A percentile compares a stretch with the other conserved stretches of the same genome.
Evolutionary conservation across 2,888 invertebrate genomes (phyloP).

Genomic region (Apotomis capreana): DNA sequence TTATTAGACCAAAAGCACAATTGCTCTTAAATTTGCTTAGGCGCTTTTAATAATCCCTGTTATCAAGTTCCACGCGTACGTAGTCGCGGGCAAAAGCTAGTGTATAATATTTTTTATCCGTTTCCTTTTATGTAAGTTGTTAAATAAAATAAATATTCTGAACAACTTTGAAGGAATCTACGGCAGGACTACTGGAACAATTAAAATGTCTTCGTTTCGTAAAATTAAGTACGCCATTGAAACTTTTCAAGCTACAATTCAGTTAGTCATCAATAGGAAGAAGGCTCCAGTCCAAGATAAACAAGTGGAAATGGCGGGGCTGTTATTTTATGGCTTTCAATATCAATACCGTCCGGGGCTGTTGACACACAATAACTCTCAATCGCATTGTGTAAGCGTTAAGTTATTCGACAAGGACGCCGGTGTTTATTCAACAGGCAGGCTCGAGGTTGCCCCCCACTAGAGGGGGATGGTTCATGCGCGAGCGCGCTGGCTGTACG

Average conservation of each 20-base stretch:
- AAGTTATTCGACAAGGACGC: slow-evolving; percentile 42
- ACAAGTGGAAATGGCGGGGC: slow-evolving; percentile 21
- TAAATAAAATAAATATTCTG: too few species aligned
- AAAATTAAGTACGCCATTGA: slow-evolving; percentile 1
- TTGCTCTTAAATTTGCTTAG: too few species aligned
- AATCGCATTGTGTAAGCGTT: slow-evolving; percentile 33
- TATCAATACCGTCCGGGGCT: slow-evolving; percentile 29
- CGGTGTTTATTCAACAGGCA: slow-evolving; percentile 59
- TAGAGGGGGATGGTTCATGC: slow-evolving; percentile 49
- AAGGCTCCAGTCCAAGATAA: slow-evolving; percentile 19
- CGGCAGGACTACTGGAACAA: neutral
- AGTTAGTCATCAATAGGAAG: slow-evolving; percentile 16
- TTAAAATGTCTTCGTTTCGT: neutral
- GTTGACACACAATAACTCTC: slow-evolving; percentile 39
- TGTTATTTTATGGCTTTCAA: slow-evolving; percentile 32
- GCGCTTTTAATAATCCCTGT: too few species aligned
- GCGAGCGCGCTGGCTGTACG: slow-evolving; percentile 56
- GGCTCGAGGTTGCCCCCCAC: slow-evolving; percentile 32
- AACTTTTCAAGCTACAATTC: slow-evolving; percentile 16
- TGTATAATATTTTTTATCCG: too few species aligned
- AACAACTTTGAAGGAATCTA: neutral
- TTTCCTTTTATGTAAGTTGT: too few species aligned
- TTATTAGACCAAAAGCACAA: too few species aligned
- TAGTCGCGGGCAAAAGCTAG: too few species aligned
- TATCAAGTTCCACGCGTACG: too few species aligned